These are phyloP conservation scores for Triplophysa yarkandensis DNA, from an alignment of 2,797 vertebrate species.

Conservation along the genomic window DNA sequence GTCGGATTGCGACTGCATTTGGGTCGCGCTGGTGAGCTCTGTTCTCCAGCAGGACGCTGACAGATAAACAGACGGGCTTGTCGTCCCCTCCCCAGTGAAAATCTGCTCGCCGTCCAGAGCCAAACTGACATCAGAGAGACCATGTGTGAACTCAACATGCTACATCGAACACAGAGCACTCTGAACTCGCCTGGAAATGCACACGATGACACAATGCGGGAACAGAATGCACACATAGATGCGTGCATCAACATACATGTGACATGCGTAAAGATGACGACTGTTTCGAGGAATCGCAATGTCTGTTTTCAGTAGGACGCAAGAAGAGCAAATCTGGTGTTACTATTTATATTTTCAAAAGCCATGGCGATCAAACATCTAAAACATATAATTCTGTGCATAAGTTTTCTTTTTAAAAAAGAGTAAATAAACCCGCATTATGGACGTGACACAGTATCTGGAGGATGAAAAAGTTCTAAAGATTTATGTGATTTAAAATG, in stretches of 20 bases:
- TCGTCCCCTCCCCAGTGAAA: constrained; percentile 67
- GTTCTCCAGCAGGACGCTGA: constrained; percentile 58
- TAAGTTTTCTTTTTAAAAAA: too few relatives aligned
- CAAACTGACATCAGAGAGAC: constrained; percentile 70
- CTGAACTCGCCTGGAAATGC: constrained; percentile 35
- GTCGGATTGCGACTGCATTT: constrained; percentile 56
- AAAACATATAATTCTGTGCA: too few relatives aligned
- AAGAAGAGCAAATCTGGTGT: too few relatives aligned
- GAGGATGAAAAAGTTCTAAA: too few relatives aligned
- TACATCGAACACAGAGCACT: constrained; percentile 41
- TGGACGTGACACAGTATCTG: too few relatives aligned
- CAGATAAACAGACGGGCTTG: constrained; percentile 69
- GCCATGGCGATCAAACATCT: too few relatives aligned
- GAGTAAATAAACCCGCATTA: too few relatives aligned
- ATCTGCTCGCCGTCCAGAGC: constrained; percentile 67
- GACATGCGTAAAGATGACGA: not conserved
- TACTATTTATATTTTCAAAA: too few relatives aligned
- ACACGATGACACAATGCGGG: constrained; percentile 43
- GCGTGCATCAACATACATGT: constrained; percentile 36
- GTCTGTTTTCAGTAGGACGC: too few relatives aligned
- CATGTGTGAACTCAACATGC: constrained; percentile 59
- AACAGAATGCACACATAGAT: constrained; percentile 23
- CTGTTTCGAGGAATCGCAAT: not conserved
- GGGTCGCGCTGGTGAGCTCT: constrained; percentile 64
- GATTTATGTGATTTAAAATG: too few relatives aligned